Conservation (phyloP, 2,113 vertebrate genomes). For the Cyprinodon tularosa region DNA sequence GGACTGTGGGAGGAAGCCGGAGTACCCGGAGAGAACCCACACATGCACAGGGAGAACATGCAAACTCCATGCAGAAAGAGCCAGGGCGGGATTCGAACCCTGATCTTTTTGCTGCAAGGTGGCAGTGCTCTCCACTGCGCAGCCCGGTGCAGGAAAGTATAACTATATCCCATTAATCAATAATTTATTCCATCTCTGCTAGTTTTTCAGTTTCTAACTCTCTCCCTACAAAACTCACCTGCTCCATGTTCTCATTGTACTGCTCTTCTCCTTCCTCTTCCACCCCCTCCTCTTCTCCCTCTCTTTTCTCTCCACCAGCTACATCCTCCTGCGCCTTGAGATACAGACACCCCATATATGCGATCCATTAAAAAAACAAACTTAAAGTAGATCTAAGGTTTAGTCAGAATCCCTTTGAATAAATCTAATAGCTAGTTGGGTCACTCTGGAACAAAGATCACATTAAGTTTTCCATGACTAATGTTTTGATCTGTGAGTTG, state of each 20-base stretch:
- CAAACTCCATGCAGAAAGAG: no score
- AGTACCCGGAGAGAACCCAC: no score
- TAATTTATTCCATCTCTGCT: not conserved
- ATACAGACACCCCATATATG: not conserved
- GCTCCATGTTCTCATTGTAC: constrained; percentile 88
- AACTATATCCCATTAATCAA: not conserved
- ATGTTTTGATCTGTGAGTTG: not conserved
- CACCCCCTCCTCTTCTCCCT: constrained; percentile 76
- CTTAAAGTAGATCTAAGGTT: not conserved
- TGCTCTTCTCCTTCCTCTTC: constrained; percentile 83
- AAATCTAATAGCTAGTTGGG: not conserved
- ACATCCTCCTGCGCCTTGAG: constrained; percentile 90
- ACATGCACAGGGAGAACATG: no score
- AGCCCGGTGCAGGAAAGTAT: no score
- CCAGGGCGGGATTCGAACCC: no score
- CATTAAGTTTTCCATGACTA: not conserved
- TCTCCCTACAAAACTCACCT: constrained; percentile 72
- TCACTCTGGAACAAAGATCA: not conserved
- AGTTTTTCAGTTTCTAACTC: not conserved
- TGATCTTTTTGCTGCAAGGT: no score
- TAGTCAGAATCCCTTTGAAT: not conserved
- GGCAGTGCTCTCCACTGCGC: no score
- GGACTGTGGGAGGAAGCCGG: no score
- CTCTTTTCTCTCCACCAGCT: constrained; percentile 85
- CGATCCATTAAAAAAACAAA: not conserved